Conservation (phyloP, 2,888 invertebrate genomes). For the Metopia argyrocephala region DNA sequence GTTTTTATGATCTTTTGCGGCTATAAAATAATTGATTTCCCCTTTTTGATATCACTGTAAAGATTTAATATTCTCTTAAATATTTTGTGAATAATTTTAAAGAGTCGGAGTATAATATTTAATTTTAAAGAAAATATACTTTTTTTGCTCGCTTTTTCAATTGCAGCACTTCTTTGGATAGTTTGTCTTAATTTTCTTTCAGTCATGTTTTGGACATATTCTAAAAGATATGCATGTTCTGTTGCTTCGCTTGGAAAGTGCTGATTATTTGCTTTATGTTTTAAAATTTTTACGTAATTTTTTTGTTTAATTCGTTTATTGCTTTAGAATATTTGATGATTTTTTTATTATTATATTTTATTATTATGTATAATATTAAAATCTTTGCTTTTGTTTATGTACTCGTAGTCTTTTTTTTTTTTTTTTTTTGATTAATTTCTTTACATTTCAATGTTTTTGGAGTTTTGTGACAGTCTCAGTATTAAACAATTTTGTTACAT, state of each 20-base stretch:
- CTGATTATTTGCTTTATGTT: neutral
- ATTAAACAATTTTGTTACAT: too few species aligned
- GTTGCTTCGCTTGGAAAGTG: neutral
- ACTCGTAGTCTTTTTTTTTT: too few species aligned
- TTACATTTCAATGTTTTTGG: too few species aligned
- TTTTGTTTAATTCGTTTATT: neutral
- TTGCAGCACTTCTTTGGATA: neutral
- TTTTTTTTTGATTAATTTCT: too few species aligned
- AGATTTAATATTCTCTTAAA: too few species aligned
- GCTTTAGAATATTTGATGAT: too few species aligned
- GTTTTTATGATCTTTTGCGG: slow-evolving; percentile 31
- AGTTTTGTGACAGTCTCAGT: too few species aligned
- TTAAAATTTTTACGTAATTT: neutral
- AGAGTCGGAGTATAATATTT: neutral
- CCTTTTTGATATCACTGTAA: too few species aligned
- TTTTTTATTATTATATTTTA: too few species aligned
- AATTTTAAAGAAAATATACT: neutral
- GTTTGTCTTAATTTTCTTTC: neutral
- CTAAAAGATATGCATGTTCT: neutral
- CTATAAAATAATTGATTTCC: neutral
- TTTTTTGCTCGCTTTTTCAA: neutral
- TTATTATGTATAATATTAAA: too few species aligned
- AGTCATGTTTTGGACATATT: neutral
- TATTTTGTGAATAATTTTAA: neutral
- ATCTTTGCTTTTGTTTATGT: too few species aligned